Percentiles rank a stretch among this genome's conserved stretches.
These are phyloP conservation scores for Clangula hyemalis DNA, from an alignment of 2,797 vertebrate genomes.

Conservation along the genomic window DNA sequence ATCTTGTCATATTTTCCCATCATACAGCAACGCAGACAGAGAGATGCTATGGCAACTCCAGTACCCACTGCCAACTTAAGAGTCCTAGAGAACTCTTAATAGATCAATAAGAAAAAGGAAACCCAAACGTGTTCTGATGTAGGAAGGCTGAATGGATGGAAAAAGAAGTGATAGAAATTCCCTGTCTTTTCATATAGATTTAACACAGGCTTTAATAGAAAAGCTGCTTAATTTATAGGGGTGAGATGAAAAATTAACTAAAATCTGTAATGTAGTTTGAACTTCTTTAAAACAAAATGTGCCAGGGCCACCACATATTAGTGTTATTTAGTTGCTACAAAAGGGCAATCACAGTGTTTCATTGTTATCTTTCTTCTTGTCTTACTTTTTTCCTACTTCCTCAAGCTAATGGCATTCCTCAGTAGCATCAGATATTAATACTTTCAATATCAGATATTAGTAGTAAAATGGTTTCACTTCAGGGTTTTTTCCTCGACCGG, in stretches of 20 bases:
- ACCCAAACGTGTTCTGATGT: not conserved
- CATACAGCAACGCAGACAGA: not conserved
- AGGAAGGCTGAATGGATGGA: not conserved
- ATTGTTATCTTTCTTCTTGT: not conserved
- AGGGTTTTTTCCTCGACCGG: not conserved
- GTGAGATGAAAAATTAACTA: slow-evolving; percentile 2
- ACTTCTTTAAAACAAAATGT: not conserved
- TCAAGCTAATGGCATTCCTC: not conserved
- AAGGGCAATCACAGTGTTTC: not conserved
- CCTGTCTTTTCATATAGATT: not conserved
- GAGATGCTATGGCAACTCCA: not conserved
- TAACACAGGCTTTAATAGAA: not conserved
- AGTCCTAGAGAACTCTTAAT: not conserved
- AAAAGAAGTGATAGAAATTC: not conserved
- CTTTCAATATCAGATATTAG: not conserved
- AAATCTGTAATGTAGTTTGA: not conserved
- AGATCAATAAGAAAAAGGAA: not conserved
- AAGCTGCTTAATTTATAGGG: not conserved
- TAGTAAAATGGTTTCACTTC: slow-evolving; percentile 2
- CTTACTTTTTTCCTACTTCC: not conserved
- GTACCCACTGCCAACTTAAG: not conserved
- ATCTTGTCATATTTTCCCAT: not conserved
- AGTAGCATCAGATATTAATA: not conserved
- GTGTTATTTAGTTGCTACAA: not conserved
- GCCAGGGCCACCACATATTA: not conserved